These are phyloP conservation scores for Araneus ventricosus DNA, from an alignment of 1,140 invertebrate species.

Conservation along the genomic window DNA sequence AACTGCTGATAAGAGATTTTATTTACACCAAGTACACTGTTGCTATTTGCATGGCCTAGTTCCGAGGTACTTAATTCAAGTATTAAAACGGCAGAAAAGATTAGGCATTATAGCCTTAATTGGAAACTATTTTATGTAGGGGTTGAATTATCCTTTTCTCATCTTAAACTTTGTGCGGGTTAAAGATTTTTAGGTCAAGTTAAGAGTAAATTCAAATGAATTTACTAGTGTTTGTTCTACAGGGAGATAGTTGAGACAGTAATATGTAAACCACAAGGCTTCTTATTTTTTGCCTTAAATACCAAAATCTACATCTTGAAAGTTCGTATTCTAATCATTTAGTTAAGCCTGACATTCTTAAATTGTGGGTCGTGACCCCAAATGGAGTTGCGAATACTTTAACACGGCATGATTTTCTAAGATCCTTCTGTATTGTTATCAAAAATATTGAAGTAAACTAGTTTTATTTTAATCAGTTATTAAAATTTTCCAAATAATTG, in stretches of 20 bases:
- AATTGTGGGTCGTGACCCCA: too few species aligned
- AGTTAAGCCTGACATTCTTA: too few species aligned
- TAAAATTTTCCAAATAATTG: too few species aligned
- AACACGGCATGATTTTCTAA: background rate
- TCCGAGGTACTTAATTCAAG: slow-evolving; percentile 37
- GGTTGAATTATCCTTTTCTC: background rate
- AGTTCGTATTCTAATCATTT: too few species aligned
- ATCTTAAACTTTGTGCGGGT: background rate
- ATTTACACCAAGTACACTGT: slow-evolving; percentile 16
- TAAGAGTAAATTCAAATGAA: slow-evolving; percentile 31
- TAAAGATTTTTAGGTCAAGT: slow-evolving; percentile 55
- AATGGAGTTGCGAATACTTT: background rate
- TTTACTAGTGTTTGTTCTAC: background rate
- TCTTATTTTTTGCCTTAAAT: background rate
- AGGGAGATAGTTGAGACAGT: background rate
- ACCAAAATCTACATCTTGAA: background rate
- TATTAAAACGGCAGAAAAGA: slow-evolving; percentile 36
- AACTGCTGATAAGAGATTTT: background rate
- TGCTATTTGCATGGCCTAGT: slow-evolving; percentile 61
- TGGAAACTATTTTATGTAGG: slow-evolving; percentile 21
- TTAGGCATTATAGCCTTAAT: slow-evolving; percentile 54
- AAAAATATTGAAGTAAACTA: too few species aligned
- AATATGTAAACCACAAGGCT: background rate
- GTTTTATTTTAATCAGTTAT: too few species aligned
- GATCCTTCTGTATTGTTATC: too few species aligned